Conservation (phyloP, 2,888 invertebrate genomes). For the Pherbina coryleti region DNA sequence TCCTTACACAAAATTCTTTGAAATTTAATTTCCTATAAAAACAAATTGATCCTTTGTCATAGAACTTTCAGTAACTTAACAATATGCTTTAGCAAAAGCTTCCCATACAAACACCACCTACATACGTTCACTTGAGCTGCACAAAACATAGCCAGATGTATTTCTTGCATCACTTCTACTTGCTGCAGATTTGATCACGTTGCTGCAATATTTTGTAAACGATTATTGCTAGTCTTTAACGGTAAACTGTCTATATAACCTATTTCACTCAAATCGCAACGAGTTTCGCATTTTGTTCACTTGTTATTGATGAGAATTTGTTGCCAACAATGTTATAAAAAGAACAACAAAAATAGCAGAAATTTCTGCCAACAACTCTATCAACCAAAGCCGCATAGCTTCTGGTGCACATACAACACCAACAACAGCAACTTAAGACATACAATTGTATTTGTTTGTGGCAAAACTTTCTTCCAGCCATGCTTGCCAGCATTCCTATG, state of each 20-base stretch:
- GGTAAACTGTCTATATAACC: neutral
- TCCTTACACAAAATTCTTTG: too few relatives aligned
- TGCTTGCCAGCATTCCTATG: too few relatives aligned
- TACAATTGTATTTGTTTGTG: neutral
- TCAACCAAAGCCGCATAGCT: neutral
- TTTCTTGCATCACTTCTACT: neutral
- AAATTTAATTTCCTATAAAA: too few relatives aligned
- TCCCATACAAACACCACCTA: too few relatives aligned
- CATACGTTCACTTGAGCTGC: too few relatives aligned
- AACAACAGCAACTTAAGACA: neutral
- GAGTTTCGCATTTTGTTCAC: neutral
- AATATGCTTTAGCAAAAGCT: too few relatives aligned
- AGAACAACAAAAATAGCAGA: neutral
- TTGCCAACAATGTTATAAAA: neutral
- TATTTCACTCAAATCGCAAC: neutral
- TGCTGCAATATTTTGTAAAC: neutral
- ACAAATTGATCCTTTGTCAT: too few relatives aligned
- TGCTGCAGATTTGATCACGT: neutral
- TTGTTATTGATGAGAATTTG: neutral
- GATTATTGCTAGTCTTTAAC: neutral
- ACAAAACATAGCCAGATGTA: too few relatives aligned
- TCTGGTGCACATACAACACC: neutral
- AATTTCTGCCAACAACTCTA: neutral
- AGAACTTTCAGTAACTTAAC: too few relatives aligned
- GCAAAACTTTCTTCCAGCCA: too few relatives aligned